phyloP scores from a whole-genome alignment of 2,113 vertebrate genomes.

The Caretta caretta region DNA sequence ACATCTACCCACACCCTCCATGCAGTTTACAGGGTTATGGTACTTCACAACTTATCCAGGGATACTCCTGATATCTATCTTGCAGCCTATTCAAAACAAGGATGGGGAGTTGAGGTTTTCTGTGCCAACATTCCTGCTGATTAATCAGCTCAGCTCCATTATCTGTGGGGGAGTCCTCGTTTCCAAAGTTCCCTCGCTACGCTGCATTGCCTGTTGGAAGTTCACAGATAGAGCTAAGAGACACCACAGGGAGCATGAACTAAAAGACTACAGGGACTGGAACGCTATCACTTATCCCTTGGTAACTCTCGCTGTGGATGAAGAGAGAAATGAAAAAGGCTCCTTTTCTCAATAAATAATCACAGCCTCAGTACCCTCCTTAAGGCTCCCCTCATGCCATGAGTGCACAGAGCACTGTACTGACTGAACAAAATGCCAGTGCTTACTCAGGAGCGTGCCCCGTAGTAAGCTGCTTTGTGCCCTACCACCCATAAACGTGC shows the following conservation, averaged over 20 bases:
- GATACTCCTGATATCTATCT: slow-evolving; percentile 76
- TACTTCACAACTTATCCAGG: slow-evolving; percentile 58
- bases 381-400: slow-evolving; percentile 21
- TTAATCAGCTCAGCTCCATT: slow-evolving; percentile 74
- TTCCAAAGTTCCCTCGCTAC: slow-evolving; percentile 1
- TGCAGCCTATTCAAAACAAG: slow-evolving; percentile 71
- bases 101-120: slow-evolving; percentile 67
- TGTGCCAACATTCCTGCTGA: slow-evolving; percentile 78
- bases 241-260: slow-evolving; percentile 45
- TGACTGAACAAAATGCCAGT: slow-evolving; percentile 14
- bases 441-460: background rate
- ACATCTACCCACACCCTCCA: slow-evolving; percentile 22
- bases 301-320: slow-evolving; percentile 50
- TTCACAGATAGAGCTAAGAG: slow-evolving; percentile 40
- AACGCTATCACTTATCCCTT: slow-evolving; percentile 65
- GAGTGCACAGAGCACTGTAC: background rate
- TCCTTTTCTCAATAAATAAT: slow-evolving; percentile 24
- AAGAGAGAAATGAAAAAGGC: slow-evolving; percentile 41
- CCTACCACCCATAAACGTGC: background rate
- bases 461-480: slow-evolving; percentile 21
- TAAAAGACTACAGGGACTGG: slow-evolving; percentile 37
- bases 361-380: slow-evolving; percentile 28
- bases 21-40: slow-evolving; percentile 3
- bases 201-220: slow-evolving; percentile 49
- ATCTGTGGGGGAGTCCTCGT: slow-evolving; percentile 71